phyloP scores from a whole-genome alignment of 2,888 invertebrate genomes.

The Agrochola lychnidis region DNA sequence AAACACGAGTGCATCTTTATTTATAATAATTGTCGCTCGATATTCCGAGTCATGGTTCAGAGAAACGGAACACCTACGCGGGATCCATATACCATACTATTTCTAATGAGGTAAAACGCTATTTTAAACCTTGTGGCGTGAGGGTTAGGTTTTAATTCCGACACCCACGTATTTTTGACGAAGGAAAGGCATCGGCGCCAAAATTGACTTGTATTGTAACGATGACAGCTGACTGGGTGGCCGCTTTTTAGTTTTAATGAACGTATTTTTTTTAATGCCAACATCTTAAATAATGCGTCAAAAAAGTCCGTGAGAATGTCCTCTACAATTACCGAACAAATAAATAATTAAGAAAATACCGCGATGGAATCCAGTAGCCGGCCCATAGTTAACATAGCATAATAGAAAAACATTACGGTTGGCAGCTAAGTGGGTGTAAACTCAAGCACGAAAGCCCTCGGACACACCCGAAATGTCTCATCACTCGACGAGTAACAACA shows the following conservation, averaged over 20 bases:
- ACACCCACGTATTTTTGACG: conserved; percentile 36
- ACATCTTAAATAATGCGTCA: background rate
- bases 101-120: conserved; percentile 37
- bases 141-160: conserved; percentile 49
- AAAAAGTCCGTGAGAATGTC: conserved; percentile 22
- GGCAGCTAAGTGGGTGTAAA: conserved; percentile 82
- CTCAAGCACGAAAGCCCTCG: conserved; percentile 79
- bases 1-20: conserved; percentile 87
- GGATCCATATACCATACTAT: conserved; percentile 66
- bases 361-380: conserved; percentile 61
- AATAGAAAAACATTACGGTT: conserved; percentile 77
- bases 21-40: conserved; percentile 86
- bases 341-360: conserved; percentile 34
- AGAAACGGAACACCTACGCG: conserved; percentile 88
- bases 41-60: conserved; percentile 86
- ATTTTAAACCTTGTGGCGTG: conserved; percentile 67
- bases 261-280: conserved; percentile 45
- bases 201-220: conserved; percentile 86
- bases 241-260: conserved; percentile 77
- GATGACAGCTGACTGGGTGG: conserved; percentile 87
- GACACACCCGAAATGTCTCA: conserved; percentile 84
- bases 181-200: conserved; percentile 81
- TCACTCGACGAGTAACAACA: conserved; percentile 79
- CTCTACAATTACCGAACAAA: conserved; percentile 21
- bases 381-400: conserved; percentile 61